phyloP scores from a whole-genome alignment of 2,113 vertebrate species.

The Erpornis zantholeuca region DNA sequence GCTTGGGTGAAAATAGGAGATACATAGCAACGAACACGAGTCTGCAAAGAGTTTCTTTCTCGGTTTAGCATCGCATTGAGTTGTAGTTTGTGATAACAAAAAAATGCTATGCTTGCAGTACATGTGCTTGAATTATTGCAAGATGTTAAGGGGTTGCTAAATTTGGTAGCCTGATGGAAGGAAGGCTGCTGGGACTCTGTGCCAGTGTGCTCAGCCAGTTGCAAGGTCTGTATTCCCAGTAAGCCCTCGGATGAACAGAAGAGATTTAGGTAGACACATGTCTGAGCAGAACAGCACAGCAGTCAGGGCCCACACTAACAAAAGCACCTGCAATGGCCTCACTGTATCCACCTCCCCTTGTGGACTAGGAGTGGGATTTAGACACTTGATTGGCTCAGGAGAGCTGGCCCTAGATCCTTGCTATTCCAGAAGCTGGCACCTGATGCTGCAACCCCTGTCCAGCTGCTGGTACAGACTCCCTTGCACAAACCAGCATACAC shows the following conservation, averaged over 20 bases:
- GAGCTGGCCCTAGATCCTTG: background rate
- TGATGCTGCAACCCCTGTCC: background rate
- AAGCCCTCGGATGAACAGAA: rapidly evolving
- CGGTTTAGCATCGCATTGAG: rapidly evolving
- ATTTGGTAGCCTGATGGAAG: background rate
- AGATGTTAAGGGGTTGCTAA: background rate
- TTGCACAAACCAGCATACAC: background rate
- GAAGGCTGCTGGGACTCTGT: background rate
- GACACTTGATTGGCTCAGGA: background rate
- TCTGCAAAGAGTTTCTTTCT: background rate
- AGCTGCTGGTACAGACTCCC: background rate
- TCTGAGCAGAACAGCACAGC: background rate
- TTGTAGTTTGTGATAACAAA: background rate
- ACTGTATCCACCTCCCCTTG: background rate
- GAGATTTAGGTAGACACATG: rapidly evolving
- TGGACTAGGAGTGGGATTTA: background rate
- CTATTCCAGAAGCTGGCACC: background rate
- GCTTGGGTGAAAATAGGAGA: background rate
- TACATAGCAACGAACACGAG: rapidly evolving
- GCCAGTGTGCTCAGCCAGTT: rapidly evolving
- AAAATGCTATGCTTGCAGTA: background rate
- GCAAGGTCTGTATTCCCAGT: background rate
- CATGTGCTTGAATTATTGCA: background rate
- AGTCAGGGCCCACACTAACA: background rate
- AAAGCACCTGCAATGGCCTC: background rate